Conservation (phyloP, 2,888 invertebrate genomes). For the Candidula unifasciata region DNA sequence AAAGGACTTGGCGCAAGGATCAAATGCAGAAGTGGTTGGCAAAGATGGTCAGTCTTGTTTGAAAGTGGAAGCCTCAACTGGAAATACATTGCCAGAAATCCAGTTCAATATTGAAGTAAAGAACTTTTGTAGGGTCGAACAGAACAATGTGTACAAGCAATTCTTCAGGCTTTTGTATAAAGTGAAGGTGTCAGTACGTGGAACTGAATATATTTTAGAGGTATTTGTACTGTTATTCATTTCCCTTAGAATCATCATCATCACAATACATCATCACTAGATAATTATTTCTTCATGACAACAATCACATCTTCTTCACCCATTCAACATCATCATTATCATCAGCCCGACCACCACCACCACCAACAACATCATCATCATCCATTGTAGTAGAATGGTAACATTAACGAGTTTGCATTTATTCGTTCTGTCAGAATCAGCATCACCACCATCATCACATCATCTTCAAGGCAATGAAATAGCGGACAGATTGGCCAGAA, state of each 20-base stretch:
- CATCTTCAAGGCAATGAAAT: too few relatives aligned
- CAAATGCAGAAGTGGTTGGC: neutral
- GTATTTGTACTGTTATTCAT: neutral
- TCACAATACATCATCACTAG: too few relatives aligned
- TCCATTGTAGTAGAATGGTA: too few relatives aligned
- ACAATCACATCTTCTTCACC: too few relatives aligned
- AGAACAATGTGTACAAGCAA: conserved; percentile 52
- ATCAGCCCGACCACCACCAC: too few relatives aligned
- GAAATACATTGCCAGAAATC: neutral
- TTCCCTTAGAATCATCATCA: too few relatives aligned
- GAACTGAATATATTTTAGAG: neutral
- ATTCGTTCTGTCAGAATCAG: neutral
- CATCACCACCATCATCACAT: too few relatives aligned
- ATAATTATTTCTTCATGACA: too few relatives aligned
- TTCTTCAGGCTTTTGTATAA: conserved; percentile 42
- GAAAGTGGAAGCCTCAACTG: neutral
- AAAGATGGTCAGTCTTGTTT: neutral
- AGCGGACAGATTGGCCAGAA: too few relatives aligned
- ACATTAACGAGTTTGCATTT: too few relatives aligned
- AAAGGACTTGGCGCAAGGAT: conserved; percentile 18
- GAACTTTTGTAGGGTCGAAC: conserved; percentile 46
- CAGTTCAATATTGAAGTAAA: conserved; percentile 34
- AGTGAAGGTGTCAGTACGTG: conserved; percentile 12
- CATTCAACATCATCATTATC: too few relatives aligned
- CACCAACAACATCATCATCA: too few relatives aligned